Base-by-base conservation (phyloP, 2,888 invertebrate species). In the Tetanocera ferruginea region DNA sequence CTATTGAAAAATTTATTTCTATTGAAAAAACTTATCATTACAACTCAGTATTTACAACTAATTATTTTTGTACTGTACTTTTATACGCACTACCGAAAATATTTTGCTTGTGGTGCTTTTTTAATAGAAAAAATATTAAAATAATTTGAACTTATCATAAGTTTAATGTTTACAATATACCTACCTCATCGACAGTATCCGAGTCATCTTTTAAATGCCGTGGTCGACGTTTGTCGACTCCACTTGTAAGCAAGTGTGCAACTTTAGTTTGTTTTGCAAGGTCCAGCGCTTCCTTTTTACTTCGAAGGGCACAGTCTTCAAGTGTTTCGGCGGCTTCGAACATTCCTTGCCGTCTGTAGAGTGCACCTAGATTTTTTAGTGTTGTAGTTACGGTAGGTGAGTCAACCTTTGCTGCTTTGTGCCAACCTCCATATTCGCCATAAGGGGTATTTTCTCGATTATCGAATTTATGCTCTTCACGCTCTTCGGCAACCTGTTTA, bases 271-370 rank as follows among this genome's bases (percentile, higher is more conserved):
- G 96, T 91, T 97, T 97, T 88, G 97, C 96, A 88, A 97, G 94
- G 92, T 97, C 97, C 91, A 97, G 92, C 82, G 97, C 97, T 94
- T 98, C 98, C 92, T 97, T 98, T 91, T 97, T 93, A 89, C 98
- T 98, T 88, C 98, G 93, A 84, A 98, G 92, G 55, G 98, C 98
- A 91, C 98, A 99, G 91, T 99, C 99, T 89, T 99, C 99, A 37
- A 99, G 92, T 0, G 98, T 98, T 90, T 99, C 99, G 0, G 99
- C 99, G 8, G 99, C 99, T 90, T 99, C 98, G 91, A 98, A 99
- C 92, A 99, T 99, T 84, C 99, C 98, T 91, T 99, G 99, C 82
- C 99, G 93, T 86, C 99, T 93, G 91, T 99, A 99, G 69, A 99
- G 93, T 28, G 99, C 98, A 80, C 98, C 98, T 79, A 99, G 92